These are phyloP conservation scores for Dione juno DNA, from an alignment of 2,888 invertebrate genomes.

Conservation along the genomic window DNA sequence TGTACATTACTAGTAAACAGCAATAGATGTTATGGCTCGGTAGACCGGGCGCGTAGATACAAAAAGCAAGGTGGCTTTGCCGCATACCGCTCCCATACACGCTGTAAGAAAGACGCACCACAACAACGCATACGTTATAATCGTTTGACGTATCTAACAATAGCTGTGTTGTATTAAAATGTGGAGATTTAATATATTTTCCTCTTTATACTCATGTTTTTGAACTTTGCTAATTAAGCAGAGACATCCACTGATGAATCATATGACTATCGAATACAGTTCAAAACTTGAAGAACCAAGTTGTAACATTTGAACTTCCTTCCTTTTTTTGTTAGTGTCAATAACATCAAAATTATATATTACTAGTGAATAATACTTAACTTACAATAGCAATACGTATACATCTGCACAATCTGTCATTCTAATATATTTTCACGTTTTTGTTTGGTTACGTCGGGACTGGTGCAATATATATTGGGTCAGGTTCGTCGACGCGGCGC, in stretches of 20 bases:
- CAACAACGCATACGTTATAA: constrained; percentile 15
- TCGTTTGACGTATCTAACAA: constrained; percentile 1
- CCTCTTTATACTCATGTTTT: background rate
- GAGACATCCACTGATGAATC: no score
- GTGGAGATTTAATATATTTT: background rate
- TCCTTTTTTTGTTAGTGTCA: background rate
- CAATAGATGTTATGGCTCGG: constrained; percentile 43
- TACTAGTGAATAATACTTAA: no score
- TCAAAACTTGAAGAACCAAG: no score
- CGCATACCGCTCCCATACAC: constrained; percentile 36
- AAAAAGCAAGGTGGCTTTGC: constrained; percentile 35
- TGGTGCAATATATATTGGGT: constrained; percentile 20
- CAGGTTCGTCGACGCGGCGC: constrained; percentile 15
- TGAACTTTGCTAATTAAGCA: background rate
- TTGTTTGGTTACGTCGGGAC: background rate
- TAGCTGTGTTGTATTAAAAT: background rate
- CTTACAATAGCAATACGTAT: background rate
- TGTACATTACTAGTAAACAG: constrained; percentile 45
- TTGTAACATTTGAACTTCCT: no score
- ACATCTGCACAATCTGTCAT: background rate
- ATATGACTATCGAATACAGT: no score
- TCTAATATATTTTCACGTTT: background rate
- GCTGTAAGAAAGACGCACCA: constrained; percentile 26
- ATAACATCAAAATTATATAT: background rate
- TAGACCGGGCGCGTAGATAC: constrained; percentile 26